Evolutionary conservation across 2,888 invertebrate species (phyloP), one percentile per base, ranked within the genome.

Genomic region (Anticlea derivata): DNA sequence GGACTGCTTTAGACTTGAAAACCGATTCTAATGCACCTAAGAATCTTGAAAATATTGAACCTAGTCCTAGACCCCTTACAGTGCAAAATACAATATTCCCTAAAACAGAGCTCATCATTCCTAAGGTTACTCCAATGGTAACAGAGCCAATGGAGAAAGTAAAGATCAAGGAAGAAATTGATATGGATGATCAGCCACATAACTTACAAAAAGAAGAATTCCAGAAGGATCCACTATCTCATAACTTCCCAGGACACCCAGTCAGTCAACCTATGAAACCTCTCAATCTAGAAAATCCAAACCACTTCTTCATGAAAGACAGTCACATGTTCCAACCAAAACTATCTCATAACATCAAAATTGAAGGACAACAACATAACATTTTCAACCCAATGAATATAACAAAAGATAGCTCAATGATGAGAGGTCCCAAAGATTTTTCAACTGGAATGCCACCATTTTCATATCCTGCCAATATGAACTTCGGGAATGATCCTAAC

Each of bases 31-130:
- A 60, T 66, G 30, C 55, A 52, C 58, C 71, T 51, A 87, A 86
- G 66, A 73, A 65, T 50, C 50, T 65, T 38, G 90, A 90, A 40
- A 79, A 63, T 58, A 55, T 73, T 54, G 87, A 86, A 55, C 63
- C 75, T 20, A 77, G 84, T 68, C 70, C 82, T 23, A 41, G 41
- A 41, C 23, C 30, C 20, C 70, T 76, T 24, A 51, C 75, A 52
- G 65, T 80, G 40, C 75, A 71, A 55, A 74, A 68, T 66, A 58
- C 75, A 49, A 72, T 84, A 61, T 90, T 82, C 71, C 83, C 92
- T 53, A 93, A 93, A 86, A 92, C 93, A 29, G 93, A 93, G 78
- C 84, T 93, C 54, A 93, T 93, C 58, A 93, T 93, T 68, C 93
- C 93, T 22, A 93, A 92, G 79, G 90, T 92, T 43, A 88, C 90